These are phyloP conservation scores for Acipenser oxyrinchus DNA, from an alignment of 2,797 vertebrate genomes.

Conservation along the genomic window DNA sequence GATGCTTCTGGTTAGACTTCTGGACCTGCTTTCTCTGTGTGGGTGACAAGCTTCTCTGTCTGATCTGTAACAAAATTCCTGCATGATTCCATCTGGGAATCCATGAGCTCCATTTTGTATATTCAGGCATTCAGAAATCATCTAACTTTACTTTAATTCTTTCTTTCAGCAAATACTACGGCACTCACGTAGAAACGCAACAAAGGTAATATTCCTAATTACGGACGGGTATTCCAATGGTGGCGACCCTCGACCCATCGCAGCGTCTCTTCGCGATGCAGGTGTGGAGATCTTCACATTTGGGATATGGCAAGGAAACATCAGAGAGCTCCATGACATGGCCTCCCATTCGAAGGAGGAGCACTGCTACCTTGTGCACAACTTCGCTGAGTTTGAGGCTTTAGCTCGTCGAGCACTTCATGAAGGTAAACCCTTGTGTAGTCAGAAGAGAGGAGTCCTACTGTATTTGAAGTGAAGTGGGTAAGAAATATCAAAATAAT, in stretches of 20 bases:
- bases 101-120: too few species aligned
- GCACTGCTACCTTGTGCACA: conserved; percentile 91
- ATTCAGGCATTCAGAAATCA: too few species aligned
- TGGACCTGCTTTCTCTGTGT: too few species aligned
- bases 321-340: conserved; percentile 92
- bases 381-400: conserved; percentile 93
- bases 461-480: too few species aligned
- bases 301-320: conserved; percentile 97
- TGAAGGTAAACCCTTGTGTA: conserved; percentile 65
- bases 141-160: conserved; percentile 17
- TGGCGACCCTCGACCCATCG: conserved; percentile 86
- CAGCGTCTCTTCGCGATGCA: conserved; percentile 72
- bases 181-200: conserved; percentile 79
- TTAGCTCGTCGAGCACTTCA: conserved; percentile 87
- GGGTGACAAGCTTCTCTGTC: too few species aligned
- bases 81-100: too few species aligned
- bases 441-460: too few species aligned
- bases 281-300: conserved; percentile 97
- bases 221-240: conserved; percentile 97
- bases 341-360: conserved; percentile 90
- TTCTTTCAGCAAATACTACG: conserved; percentile 83
- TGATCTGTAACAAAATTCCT: too few species aligned
- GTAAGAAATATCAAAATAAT: too few species aligned
- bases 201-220: conserved; percentile 92
- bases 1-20: too few species aligned